These are phyloP conservation scores for Paradoxurus hermaphroditus DNA, from an alignment of 2,113 vertebrate genomes.

Conservation along the genomic window DNA sequence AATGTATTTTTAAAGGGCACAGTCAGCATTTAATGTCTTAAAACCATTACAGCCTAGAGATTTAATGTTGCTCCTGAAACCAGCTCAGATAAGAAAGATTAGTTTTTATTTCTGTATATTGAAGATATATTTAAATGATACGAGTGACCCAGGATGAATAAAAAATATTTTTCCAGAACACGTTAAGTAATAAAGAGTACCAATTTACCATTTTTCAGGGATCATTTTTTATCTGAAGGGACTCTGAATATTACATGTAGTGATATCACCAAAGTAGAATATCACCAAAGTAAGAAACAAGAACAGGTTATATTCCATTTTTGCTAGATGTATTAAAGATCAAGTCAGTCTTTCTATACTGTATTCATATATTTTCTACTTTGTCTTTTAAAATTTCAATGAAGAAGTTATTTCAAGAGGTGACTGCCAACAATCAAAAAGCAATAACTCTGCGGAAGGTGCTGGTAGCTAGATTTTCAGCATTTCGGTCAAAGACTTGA, in stretches of 20 bases:
- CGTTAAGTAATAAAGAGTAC: not conserved
- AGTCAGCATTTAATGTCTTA: not conserved
- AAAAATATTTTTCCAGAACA: not conserved
- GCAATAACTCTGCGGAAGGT: constrained; percentile 57
- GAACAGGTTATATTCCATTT: not conserved
- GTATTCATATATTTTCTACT: not conserved
- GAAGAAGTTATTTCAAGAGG: constrained; percentile 43
- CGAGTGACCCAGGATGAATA: not conserved
- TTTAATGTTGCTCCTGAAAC: constrained; percentile 25
- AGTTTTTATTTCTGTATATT: constrained; percentile 20
- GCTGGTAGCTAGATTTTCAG: constrained; percentile 51
- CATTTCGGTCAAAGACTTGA: constrained; percentile 46
- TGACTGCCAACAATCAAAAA: constrained; percentile 40
- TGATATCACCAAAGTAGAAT: constrained; percentile 3
- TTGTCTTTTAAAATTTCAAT: not conserved
- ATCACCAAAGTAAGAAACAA: constrained; percentile 33
- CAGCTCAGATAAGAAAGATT: not conserved
- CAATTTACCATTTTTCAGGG: not conserved
- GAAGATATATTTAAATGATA: constrained; percentile 37
- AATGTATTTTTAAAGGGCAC: not conserved
- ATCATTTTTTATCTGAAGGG: not conserved
- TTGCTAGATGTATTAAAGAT: constrained; percentile 52
- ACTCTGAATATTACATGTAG: constrained; percentile 13
- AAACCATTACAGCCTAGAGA: not conserved
- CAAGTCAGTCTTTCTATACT: not conserved